phyloP scores from a whole-genome alignment of 2,113 vertebrate genomes.

The Hippocampus guttulatus region DNA sequence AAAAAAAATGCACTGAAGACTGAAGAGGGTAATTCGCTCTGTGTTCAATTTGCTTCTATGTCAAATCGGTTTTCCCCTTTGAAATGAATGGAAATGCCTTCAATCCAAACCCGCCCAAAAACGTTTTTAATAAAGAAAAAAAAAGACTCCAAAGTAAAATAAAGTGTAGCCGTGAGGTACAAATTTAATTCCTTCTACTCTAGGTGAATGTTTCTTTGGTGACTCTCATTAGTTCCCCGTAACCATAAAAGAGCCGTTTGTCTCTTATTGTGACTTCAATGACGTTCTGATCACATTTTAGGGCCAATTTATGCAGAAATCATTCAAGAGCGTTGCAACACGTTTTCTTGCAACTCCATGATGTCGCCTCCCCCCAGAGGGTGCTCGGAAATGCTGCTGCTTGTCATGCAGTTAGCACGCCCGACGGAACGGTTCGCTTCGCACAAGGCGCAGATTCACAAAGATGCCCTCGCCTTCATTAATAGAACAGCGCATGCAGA shows the following conservation, averaged over 20 bases:
- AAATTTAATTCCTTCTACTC: too few relatives aligned
- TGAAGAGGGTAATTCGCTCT: not conserved
- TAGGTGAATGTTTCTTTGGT: too few relatives aligned
- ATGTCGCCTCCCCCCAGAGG: not conserved
- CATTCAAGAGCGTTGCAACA: not conserved
- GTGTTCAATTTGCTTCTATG: not conserved
- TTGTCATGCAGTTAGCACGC: slow-evolving; percentile 52
- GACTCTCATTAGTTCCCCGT: too few relatives aligned
- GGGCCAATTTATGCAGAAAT: not conserved
- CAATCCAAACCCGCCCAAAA: too few relatives aligned
- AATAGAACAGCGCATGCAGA: slow-evolving; percentile 44
- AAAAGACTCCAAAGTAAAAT: too few relatives aligned
- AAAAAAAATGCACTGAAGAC: too few relatives aligned
- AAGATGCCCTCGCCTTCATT: slow-evolving; percentile 27
- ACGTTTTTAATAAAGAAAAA: too few relatives aligned
- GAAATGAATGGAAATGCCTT: too few relatives aligned
- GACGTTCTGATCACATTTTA: not conserved
- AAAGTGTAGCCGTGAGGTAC: too few relatives aligned
- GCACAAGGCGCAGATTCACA: slow-evolving; percentile 57
- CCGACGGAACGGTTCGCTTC: slow-evolving; percentile 16
- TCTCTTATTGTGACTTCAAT: not conserved
- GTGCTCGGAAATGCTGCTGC: slow-evolving; percentile 11
- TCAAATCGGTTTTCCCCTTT: too few relatives aligned
- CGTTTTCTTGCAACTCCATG: not conserved
- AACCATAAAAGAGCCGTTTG: too few relatives aligned